Base-by-base conservation (phyloP, 2,797 vertebrate species). In the Erethizon dorsatum region DNA sequence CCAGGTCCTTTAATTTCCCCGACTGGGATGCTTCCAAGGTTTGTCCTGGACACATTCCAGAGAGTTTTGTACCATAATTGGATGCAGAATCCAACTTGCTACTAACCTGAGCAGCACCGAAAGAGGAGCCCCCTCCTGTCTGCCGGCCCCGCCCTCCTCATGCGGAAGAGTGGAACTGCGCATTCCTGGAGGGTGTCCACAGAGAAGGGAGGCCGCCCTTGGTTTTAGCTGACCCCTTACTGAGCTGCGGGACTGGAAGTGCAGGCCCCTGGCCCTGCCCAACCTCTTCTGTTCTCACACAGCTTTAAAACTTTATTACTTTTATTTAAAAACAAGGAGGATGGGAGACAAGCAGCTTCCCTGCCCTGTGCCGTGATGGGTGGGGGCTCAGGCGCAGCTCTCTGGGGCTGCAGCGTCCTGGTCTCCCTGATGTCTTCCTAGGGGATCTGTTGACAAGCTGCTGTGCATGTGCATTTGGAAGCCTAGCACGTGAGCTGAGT, bases 221-320 rank as follows among this genome's bases (percentile, higher is more conserved):
- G 67, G 71, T 67, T 71, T 85, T 83, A 87, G 5, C 47, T 22
- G 65, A 59, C 37, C 37, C 31, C 4, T 31, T n/a, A 0, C 28
- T 0, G 24, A 12, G 41, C 80, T 50, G 1, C 28, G 1, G 17
- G 57, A 37, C 45, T 77, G 65, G 56, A 15, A 9, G 37, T 67
- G 71, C 1, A 18, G 45, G 78, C 9, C 2, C 88, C 80, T 61
- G 84, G 57, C 91, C 84, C 2, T 17, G 33, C 92, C 52, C 61
- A 87, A 50, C 79, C 82, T 92, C 83, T 77, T 83, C 75, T 56
- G 52, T 82, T 92, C 92, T 96, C 78, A 26, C 28, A 11, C 20
- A 91, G 91, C 95, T 97, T 97, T 95, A 93, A 97, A 94, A 80
- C 83, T 77, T 96, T 56, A 79, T 47, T 91, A 33, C 69, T 80